phyloP scores from a whole-genome alignment of 2,113 vertebrate species.

The Cyphomyrus plagiostoma region DNA sequence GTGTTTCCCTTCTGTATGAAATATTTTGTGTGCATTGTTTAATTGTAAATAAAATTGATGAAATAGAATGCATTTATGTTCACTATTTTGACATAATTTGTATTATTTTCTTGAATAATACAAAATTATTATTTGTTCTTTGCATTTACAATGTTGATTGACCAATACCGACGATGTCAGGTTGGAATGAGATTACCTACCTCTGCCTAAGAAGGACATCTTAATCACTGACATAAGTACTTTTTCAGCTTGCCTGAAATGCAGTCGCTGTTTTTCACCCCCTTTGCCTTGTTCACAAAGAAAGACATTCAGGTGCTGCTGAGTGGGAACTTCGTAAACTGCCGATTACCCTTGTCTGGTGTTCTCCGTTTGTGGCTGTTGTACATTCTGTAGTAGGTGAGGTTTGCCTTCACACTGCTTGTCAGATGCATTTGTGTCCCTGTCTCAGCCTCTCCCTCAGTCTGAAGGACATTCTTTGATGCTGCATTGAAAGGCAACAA shows the following conservation, averaged over 20 bases:
- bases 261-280: not conserved
- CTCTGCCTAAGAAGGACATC: not conserved
- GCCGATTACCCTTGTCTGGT: not conserved
- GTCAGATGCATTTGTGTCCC: not conserved
- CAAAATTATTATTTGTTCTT: not conserved
- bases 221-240: not conserved
- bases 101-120: not conserved
- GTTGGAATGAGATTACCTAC: not conserved
- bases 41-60: not conserved
- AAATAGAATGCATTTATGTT: not conserved
- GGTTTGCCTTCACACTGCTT: not conserved
- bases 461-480: not conserved
- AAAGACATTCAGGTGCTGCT: not conserved
- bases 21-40: not conserved
- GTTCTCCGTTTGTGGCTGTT: not conserved
- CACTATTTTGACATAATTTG: not conserved
- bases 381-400: not conserved
- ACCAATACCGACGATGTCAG: not conserved
- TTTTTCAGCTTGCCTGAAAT: not conserved
- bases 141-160: not conserved
- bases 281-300: not conserved
- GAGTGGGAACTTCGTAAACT: not conserved
- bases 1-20: not conserved
- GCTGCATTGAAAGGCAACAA: conserved; percentile 1
- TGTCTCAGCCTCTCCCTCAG: not conserved